Base-by-base conservation (phyloP, 1,140 invertebrate genomes). In the Drosophila simulans region DNA sequence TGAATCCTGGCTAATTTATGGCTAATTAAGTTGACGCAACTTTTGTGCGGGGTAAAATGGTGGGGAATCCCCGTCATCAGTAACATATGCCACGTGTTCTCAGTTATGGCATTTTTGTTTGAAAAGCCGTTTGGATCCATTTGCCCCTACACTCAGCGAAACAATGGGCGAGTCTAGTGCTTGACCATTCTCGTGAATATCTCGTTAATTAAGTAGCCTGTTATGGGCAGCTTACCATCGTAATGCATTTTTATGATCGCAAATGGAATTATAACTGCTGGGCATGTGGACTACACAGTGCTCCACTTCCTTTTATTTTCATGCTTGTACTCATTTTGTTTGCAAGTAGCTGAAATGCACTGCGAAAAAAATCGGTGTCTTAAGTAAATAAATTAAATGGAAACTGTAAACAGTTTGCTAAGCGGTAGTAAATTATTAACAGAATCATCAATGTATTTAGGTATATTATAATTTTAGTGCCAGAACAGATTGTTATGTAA, bases 231-330 rank as follows among this genome's bases (percentile, higher is more conserved):
- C 75, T 79, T 83, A 83, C 51, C 64, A 64, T 48, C 59, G 75
- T 83, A 79, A 83, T 83, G 76, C 59, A 79, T 84, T 83, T 84
- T 80, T 73, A 85, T 85, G 77, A 65, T 73, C 42, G 66, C 81
- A 84, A 80, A 83, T 83, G 80, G 72, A 77, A 77, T 69, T 72
- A 69, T 85, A 83, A 75, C 80, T 75, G 75, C 63, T 37, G 70
- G 48, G 42, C 51, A 64, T 64, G 54, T 70, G 42, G 46, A 54
- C 35, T 55, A 40, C 52, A 35, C 63, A 48, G 40, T 37, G 34
- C 49, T 35, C 51, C 53, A 31, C 22, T 35, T n/a, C n/a, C 62
- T 27, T 43, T 43, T 39, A 27, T 20, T 42, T 64, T 65, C 60
- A 65, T 45, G 15, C 64, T 66, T 66, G 45, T 35, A 20, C 35